A percentile compares a stretch with the other conserved stretches of the same genome.
Conservation (phyloP, 2,797 vertebrate genomes). For the Tragopan temminckii region DNA sequence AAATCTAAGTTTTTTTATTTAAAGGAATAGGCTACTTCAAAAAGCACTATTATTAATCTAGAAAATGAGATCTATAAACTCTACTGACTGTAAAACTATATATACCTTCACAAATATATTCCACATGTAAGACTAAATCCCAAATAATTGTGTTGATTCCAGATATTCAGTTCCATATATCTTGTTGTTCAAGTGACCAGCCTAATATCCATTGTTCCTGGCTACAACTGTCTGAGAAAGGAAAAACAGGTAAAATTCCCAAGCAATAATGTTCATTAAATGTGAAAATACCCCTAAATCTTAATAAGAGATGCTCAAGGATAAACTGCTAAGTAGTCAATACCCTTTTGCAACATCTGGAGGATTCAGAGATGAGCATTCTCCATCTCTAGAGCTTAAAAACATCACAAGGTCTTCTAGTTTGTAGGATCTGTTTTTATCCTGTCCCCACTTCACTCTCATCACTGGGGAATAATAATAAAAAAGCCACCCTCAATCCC, state of each 20-base stretch:
- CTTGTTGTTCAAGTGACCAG: neutral
- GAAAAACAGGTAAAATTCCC: neutral
- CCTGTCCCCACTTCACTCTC: neutral
- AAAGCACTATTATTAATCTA: neutral
- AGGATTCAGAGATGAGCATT: neutral
- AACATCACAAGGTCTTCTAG: neutral
- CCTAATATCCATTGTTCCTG: neutral
- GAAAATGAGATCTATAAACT: neutral
- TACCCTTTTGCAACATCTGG: neutral
- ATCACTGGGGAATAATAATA: neutral
- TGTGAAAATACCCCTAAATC: neutral
- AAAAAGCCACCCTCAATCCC: neutral
- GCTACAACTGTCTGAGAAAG: neutral
- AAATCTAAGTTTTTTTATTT: neutral
- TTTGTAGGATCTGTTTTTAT: neutral
- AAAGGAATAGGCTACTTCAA: neutral
- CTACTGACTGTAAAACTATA: constrained; percentile 6
- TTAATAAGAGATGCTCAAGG: neutral
- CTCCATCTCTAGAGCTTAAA: neutral
- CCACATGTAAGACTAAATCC: neutral
- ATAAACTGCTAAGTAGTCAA: constrained; percentile 7
- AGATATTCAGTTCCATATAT: constrained; percentile 16
- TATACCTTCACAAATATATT: neutral
- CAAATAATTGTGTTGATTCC: constrained; percentile 20
- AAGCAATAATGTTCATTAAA: neutral